Evolutionary conservation across 2,888 invertebrate species (phyloP).

Genomic region (Silvanus unidentatus): DNA sequence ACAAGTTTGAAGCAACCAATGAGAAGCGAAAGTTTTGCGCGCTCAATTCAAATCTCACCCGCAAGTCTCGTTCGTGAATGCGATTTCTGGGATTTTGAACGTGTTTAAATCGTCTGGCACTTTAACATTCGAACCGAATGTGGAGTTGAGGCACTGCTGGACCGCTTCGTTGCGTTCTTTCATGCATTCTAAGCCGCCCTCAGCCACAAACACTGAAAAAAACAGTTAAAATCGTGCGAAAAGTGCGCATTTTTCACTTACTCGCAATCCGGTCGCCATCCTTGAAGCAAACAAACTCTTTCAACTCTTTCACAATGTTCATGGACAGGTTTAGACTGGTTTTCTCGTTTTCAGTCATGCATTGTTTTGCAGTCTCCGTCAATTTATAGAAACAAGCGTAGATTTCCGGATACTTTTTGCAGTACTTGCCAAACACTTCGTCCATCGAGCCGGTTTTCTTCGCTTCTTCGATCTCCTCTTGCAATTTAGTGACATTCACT

Average conservation of each 20-base stretch:
- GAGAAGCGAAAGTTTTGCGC: too few relatives aligned
- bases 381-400: conserved; percentile 58
- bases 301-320: conserved; percentile 63
- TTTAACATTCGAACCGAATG: conserved; percentile 51
- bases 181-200: conserved; percentile 74
- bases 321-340: conserved; percentile 56
- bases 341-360: conserved; percentile 58
- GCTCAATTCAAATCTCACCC: conserved; percentile 41
- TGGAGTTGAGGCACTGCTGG: conserved; percentile 58
- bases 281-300: conserved; percentile 70
- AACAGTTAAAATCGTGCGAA: conserved; percentile 7
- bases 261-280: conserved; percentile 78
- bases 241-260: conserved; percentile 45
- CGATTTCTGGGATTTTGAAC: conserved; percentile 48
- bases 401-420: conserved; percentile 56
- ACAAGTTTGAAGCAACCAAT: too few relatives aligned
- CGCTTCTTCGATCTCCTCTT: conserved; percentile 62
- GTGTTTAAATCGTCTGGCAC: conserved; percentile 46
- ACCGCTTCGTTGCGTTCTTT: conserved; percentile 55
- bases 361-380: conserved; percentile 54
- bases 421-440: conserved; percentile 56
- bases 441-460: conserved; percentile 54
- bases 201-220: conserved; percentile 68
- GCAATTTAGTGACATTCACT: conserved; percentile 53
- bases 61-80: conserved; percentile 55